phyloP scores from a whole-genome alignment of 2,888 invertebrate species.

The Drosophila mimica region DNA sequence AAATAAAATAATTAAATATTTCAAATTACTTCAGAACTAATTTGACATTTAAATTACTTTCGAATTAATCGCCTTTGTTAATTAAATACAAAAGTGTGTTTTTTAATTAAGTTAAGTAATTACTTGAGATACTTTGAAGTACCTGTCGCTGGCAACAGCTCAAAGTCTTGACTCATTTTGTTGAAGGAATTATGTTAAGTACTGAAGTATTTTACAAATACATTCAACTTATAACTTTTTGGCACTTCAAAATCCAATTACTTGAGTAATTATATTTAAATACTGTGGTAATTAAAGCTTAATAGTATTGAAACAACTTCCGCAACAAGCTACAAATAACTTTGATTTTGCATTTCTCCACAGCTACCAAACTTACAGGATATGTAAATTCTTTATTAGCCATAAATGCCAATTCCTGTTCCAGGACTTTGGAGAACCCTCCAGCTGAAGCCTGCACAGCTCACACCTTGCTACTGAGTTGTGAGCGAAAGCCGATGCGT shows the following conservation, averaged over 20 bases:
- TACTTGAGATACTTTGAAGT: neutral
- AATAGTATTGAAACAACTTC: neutral
- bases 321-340: neutral
- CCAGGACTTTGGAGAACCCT: neutral
- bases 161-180: neutral
- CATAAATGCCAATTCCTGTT: neutral
- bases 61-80: no score
- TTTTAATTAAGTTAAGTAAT: neutral
- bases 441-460: neutral
- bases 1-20: neutral
- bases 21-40: neutral
- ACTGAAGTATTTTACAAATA: neutral
- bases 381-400: neutral
- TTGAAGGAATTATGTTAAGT: neutral
- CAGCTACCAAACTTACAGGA: neutral
- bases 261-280: neutral
- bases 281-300: neutral
- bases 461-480: conserved; percentile 18
- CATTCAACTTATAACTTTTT: neutral
- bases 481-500: conserved; percentile 18
- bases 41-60: neutral
- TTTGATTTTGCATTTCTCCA: neutral
- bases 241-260: neutral
- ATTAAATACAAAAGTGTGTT: no score
- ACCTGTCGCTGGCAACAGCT: neutral